Conservation (phyloP, 2,888 invertebrate genomes). For the Nomada ferruginata region DNA sequence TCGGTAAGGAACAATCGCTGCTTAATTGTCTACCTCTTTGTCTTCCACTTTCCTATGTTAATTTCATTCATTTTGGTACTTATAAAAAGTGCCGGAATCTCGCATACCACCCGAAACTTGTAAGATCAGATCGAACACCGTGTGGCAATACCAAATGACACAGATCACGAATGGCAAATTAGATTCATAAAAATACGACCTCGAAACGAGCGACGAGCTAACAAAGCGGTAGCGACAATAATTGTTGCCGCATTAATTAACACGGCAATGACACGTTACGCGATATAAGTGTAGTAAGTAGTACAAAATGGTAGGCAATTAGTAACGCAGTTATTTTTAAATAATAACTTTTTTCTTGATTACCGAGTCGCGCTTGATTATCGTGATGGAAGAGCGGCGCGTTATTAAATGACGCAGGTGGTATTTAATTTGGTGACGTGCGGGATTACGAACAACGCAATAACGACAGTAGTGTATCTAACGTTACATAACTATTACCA, state of each 20-base stretch:
- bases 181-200: background rate
- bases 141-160: no score
- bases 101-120: no score
- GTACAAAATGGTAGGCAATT: conserved; percentile 6
- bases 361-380: conserved; percentile 20
- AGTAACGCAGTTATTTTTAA: conserved; percentile 6
- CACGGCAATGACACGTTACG: conserved; percentile 9
- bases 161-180: background rate
- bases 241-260: conserved; percentile 32
- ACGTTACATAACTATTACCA: conserved; percentile 21
- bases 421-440: conserved; percentile 16
- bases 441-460: conserved; percentile 29
- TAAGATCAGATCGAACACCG: no score
- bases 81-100: background rate
- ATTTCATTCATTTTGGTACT: background rate
- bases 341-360: conserved; percentile 41
- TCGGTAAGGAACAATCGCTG: background rate
- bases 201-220: background rate
- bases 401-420: conserved; percentile 38
- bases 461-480: conserved; percentile 5
- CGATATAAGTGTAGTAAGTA: background rate
- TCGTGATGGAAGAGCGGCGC: conserved; percentile 6
- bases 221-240: background rate
- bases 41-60: background rate
- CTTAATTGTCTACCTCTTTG: background rate